A percentile compares a stretch with the other conserved stretches of the same genome.
These are phyloP conservation scores for Noctua janthina DNA, from an alignment of 2,888 invertebrate species.

Conservation along the genomic window DNA sequence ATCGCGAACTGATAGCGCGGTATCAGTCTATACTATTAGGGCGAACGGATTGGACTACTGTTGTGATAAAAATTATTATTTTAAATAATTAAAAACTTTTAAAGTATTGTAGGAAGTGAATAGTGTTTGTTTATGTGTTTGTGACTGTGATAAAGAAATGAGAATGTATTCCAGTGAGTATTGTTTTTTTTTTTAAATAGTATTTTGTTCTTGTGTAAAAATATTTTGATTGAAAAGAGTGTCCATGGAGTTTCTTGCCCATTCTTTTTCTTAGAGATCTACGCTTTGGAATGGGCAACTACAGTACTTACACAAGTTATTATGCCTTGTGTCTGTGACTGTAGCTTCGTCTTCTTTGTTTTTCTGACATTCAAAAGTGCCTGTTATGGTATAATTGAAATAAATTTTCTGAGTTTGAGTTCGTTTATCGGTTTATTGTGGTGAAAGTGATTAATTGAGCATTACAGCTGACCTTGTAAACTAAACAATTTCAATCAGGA, in stretches of 20 bases:
- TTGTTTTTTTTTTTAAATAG: background rate
- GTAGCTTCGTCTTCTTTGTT: no score
- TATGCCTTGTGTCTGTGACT: no score
- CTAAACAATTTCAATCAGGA: background rate
- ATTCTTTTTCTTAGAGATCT: no score
- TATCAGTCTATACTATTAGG: conserved; percentile 50
- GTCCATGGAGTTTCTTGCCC: no score
- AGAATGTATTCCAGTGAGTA: conserved; percentile 75
- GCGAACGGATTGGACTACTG: conserved; percentile 37
- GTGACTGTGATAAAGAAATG: conserved; percentile 14
- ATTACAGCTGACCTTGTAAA: background rate
- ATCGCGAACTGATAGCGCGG: conserved; percentile 53
- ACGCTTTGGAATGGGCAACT: no score
- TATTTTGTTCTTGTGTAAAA: background rate
- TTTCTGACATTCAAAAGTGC: no score
- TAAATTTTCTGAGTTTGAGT: no score
- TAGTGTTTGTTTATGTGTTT: conserved; percentile 15
- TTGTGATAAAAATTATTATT: conserved; percentile 24
- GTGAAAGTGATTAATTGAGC: background rate
- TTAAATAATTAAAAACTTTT: conserved; percentile 9
- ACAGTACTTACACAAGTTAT: no score
- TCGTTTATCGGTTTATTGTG: background rate
- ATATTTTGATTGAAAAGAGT: no score
- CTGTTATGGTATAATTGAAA: no score
- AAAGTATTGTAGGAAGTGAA: conserved; percentile 1